Evolutionary conservation across 2,888 invertebrate species (phyloP).

Genomic region (Conomelus anceps): DNA sequence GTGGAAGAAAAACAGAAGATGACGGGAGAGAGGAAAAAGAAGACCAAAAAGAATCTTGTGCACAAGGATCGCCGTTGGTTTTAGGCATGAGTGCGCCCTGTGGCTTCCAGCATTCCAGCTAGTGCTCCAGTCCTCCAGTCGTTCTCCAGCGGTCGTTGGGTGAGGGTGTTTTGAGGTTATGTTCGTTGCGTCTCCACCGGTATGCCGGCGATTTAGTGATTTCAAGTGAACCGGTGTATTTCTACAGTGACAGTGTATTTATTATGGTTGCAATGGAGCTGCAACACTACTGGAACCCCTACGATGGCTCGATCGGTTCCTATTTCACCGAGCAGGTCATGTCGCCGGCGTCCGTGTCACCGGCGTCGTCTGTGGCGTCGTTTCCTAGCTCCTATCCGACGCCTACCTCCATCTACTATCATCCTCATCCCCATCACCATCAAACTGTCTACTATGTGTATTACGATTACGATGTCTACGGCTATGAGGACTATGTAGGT

Average conservation of each 20-base stretch:
- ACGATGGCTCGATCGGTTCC: not conserved
- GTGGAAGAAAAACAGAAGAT: too few species aligned
- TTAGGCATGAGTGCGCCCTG: too few species aligned
- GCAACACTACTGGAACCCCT: not conserved
- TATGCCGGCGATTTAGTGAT: not conserved
- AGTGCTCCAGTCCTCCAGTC: too few species aligned
- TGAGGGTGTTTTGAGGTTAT: not conserved
- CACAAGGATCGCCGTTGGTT: too few species aligned
- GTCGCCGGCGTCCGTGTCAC: not conserved
- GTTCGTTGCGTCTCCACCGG: constrained; percentile 11
- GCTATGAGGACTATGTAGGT: constrained; percentile 1
- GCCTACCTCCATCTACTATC: not conserved
- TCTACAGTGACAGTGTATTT: constrained; percentile 10
- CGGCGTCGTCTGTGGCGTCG: not conserved
- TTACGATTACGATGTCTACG: constrained; percentile 14
- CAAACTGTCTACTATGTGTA: constrained; percentile 4
- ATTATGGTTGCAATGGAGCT: not conserved
- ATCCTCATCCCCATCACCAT: not conserved
- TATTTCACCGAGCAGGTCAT: not conserved
- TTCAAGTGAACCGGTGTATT: not conserved
- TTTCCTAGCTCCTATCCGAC: not conserved
- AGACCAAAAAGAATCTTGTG: too few species aligned
- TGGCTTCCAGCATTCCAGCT: too few species aligned
- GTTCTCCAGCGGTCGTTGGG: too few species aligned
- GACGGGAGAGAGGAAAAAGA: too few species aligned